Evolutionary conservation across 2,888 invertebrate species (phyloP).

Genomic region (Trichogramma evanescens): DNA sequence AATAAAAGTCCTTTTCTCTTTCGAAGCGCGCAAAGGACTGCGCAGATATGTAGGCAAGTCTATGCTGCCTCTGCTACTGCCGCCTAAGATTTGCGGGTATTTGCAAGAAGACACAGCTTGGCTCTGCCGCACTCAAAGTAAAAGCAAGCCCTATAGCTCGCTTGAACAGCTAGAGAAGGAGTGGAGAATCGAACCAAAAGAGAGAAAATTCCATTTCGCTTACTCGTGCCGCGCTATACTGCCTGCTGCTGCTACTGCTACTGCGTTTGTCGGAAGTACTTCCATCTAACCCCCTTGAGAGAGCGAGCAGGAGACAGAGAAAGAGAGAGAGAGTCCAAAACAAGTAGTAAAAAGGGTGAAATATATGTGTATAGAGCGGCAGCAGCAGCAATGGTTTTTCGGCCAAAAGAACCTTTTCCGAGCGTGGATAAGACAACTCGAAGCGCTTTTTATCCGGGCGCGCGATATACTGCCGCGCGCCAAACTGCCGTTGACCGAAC

Average conservation of each 20-base stretch:
- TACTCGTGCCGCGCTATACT: background rate
- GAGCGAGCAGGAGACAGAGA: constrained; percentile 10
- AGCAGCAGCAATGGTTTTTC: no score
- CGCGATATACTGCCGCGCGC: no score
- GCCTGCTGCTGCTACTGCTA: background rate
- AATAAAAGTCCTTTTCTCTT: background rate
- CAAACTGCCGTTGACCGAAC: no score
- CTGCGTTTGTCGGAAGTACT: constrained; percentile 9
- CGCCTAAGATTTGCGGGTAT: constrained; percentile 13
- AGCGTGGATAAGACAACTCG: no score
- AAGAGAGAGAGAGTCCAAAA: constrained; percentile 16
- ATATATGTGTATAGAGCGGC: background rate
- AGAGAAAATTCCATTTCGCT: constrained; percentile 18
- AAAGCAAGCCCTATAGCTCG: constrained; percentile 1
- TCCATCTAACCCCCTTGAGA: constrained; percentile 1
- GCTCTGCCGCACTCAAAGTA: constrained; percentile 9
- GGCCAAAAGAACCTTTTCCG: no score
- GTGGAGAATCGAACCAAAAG: background rate
- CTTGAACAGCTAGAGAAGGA: constrained; percentile 8
- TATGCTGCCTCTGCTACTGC: background rate
- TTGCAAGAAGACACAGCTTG: constrained; percentile 6
- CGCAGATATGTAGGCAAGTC: no score
- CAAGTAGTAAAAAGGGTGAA: constrained; percentile 10
- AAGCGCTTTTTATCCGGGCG: no score
- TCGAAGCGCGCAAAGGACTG: no score